Conservation (phyloP, 2,797 vertebrate species). For the Coilia nasus region DNA sequence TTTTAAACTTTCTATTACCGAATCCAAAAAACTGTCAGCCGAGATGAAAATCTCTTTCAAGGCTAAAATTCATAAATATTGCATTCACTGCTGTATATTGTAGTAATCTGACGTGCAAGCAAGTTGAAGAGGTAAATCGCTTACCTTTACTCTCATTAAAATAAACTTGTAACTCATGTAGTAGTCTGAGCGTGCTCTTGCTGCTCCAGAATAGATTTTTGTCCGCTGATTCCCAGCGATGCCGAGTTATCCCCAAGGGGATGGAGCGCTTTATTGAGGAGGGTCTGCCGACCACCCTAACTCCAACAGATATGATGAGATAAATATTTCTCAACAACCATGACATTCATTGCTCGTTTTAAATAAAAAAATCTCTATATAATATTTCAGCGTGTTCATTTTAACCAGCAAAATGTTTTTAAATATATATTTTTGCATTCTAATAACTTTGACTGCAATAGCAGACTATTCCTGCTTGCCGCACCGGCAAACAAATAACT, state of each 20-base stretch:
- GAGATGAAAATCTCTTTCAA: neutral
- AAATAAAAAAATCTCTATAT: neutral
- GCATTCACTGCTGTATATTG: neutral
- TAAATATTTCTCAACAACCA: neutral
- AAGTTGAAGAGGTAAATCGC: neutral
- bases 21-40: neutral
- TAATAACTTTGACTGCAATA: neutral
- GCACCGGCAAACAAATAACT: neutral
- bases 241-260: neutral
- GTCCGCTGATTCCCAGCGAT: neutral
- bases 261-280: slow-evolving; percentile 8
- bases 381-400: neutral
- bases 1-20: neutral
- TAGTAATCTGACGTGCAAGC: neutral
- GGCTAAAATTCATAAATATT: neutral
- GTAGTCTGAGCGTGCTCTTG: neutral
- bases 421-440: neutral
- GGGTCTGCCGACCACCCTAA: neutral
- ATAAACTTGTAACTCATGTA: neutral
- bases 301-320: neutral
- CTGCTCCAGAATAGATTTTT: neutral
- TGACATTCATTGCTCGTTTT: neutral
- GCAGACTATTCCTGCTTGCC: neutral
- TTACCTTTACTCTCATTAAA: slow-evolving; percentile 23
- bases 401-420: neutral